phyloP scores from a whole-genome alignment of 2,797 vertebrate genomes.

The Danio albolineatus region DNA sequence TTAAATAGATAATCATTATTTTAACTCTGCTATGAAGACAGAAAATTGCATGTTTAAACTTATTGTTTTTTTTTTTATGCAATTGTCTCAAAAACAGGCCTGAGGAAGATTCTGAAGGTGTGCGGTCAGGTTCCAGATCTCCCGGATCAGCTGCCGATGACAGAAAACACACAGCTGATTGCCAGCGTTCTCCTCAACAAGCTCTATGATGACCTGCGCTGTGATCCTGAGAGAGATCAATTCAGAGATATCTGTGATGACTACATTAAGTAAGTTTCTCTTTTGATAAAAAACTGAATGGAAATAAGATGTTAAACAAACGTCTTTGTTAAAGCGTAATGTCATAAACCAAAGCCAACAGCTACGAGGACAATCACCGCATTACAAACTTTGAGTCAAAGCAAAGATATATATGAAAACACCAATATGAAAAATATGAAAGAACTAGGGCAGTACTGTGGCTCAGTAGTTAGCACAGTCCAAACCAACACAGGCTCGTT shows the following conservation, averaged over 20 bases:
- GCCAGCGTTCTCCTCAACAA: slow-evolving; percentile 93
- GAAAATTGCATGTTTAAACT: background rate
- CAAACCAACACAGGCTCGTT: too few relatives aligned
- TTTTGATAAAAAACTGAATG: background rate
- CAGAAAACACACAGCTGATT: slow-evolving; percentile 93
- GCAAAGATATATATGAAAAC: too few relatives aligned
- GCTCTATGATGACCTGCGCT: slow-evolving; percentile 91
- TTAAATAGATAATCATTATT: background rate
- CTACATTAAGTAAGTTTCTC: slow-evolving; percentile 88
- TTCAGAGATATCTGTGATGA: slow-evolving; percentile 90
- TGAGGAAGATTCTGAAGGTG: slow-evolving; percentile 95
- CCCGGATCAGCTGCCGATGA: slow-evolving; percentile 89
- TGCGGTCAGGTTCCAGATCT: slow-evolving; percentile 94
- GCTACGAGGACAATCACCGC: too few relatives aligned
- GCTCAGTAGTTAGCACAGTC: too few relatives aligned
- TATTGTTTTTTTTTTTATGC: background rate
- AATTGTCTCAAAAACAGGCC: slow-evolving; percentile 75
- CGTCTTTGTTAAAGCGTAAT: too few relatives aligned
- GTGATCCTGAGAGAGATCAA: slow-evolving; percentile 91
- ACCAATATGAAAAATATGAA: too few relatives aligned
- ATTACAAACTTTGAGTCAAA: too few relatives aligned
- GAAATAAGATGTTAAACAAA: too few relatives aligned
- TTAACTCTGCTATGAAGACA: background rate
- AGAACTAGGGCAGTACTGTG: too few relatives aligned
- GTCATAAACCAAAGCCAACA: too few relatives aligned